Percentiles rank a stretch among this genome's conserved stretches.
phyloP scores from a whole-genome alignment of 2,888 invertebrate species.

The Carpatolechia fugitivella region DNA sequence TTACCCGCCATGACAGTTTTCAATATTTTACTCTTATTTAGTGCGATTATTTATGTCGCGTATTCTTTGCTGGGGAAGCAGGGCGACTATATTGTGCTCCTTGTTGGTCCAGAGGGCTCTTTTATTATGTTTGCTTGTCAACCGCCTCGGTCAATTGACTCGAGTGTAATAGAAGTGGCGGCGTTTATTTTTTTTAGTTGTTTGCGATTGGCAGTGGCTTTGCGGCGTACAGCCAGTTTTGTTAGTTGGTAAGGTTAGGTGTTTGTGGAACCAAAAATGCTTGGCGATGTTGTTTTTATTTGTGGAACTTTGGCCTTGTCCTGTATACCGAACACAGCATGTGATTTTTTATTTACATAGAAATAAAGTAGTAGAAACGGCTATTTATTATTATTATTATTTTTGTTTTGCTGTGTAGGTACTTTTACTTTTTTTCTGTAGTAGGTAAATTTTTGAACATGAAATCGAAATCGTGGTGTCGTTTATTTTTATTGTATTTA shows the following conservation, averaged over 20 bases:
- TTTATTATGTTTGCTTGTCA: constrained; percentile 34
- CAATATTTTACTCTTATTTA: constrained; percentile 79
- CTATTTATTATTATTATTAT: no score
- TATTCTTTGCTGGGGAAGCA: constrained; percentile 62
- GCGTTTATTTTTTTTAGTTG: constrained; percentile 16
- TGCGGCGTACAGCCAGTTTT: constrained; percentile 2
- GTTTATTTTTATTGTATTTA: no score
- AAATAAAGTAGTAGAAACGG: no score
- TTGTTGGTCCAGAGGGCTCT: constrained; percentile 38
- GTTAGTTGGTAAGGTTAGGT: neutral
- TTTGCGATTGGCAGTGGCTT: constrained; percentile 7
- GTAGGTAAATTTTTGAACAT: no score
- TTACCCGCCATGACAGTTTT: constrained; percentile 74
- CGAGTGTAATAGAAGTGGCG: constrained; percentile 20
- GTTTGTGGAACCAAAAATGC: no score
- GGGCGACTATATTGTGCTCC: constrained; percentile 50
- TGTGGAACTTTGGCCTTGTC: no score
- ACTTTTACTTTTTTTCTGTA: no score
- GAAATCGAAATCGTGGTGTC: no score
- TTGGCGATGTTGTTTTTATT: no score
- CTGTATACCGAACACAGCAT: no score
- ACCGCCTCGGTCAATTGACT: constrained; percentile 20
- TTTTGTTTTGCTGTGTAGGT: no score
- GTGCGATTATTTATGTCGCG: constrained; percentile 73
- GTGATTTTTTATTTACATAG: no score